These are phyloP conservation scores for Drepanosiphum platanoidis DNA, from an alignment of 2,888 invertebrate species.

Conservation along the genomic window DNA sequence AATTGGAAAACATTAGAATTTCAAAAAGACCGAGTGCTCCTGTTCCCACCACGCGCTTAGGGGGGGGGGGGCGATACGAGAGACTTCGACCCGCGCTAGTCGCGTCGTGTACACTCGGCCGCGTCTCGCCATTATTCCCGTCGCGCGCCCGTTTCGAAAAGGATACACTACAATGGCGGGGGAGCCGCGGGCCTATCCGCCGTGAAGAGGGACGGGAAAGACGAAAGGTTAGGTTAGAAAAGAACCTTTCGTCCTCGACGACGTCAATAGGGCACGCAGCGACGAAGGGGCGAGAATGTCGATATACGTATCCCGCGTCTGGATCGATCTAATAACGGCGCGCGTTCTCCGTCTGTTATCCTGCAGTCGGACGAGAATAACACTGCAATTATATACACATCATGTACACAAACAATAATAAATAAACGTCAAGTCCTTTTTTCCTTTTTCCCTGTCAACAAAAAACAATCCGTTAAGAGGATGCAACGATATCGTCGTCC, in stretches of 20 bases:
- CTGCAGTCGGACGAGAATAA: too few species aligned
- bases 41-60: background rate
- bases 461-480: background rate
- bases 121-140: background rate
- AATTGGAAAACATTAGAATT: constrained; percentile 1
- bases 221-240: background rate
- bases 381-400: too few species aligned
- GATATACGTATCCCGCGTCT: too few species aligned
- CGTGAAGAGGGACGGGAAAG: too few species aligned
- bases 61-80: too few species aligned
- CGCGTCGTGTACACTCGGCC: too few species aligned
- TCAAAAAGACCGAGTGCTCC: constrained; percentile 3
- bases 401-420: too few species aligned
- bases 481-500: too few species aligned
- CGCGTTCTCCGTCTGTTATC: too few species aligned
- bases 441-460: background rate
- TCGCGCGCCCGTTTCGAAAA: too few species aligned
- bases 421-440: background rate
- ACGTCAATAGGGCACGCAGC: background rate
- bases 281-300: background rate
- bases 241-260: background rate
- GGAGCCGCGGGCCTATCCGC: background rate
- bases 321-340: background rate
- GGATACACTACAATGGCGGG: background rate
- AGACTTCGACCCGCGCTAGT: too few species aligned